These are phyloP conservation scores for Drosophila niveifrons DNA, from an alignment of 2,888 invertebrate species.

Conservation along the genomic window DNA sequence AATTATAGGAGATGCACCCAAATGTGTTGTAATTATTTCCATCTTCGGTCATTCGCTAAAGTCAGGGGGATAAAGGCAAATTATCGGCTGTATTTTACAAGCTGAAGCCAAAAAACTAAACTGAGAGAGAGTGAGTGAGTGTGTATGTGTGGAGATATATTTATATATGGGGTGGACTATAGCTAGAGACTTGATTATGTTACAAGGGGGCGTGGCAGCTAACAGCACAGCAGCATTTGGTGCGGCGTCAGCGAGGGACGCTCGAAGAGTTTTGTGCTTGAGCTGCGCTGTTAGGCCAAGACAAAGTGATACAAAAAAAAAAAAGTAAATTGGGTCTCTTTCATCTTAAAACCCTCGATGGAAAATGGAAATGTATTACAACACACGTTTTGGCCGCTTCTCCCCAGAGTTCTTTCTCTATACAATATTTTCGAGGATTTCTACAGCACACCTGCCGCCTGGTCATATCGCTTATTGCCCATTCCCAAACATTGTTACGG, in stretches of 20 bases:
- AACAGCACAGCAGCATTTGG: constrained; percentile 39
- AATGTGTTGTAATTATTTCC: constrained; percentile 86
- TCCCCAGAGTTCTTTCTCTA: constrained; percentile 85
- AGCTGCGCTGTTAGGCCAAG: constrained; percentile 43
- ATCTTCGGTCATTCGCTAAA: constrained; percentile 68
- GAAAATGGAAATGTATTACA: constrained; percentile 85
- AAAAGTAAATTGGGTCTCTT: constrained; percentile 1
- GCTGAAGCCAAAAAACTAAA: constrained; percentile 61
- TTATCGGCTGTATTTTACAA: constrained; percentile 76
- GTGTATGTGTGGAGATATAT: constrained; percentile 34
- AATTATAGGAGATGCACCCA: constrained; percentile 85
- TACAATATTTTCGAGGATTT: constrained; percentile 86
- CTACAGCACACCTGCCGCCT: constrained; percentile 88
- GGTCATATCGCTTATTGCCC: constrained; percentile 91
- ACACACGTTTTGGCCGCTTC: constrained; percentile 85
- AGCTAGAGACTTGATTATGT: constrained; percentile 46
- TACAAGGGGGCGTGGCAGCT: constrained; percentile 44
- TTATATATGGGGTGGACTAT: constrained; percentile 50
- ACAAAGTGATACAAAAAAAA: constrained; percentile 11
- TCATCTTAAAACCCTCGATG: constrained; percentile 52
- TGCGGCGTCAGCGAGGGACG: constrained; percentile 45
- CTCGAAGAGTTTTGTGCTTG: constrained; percentile 30
- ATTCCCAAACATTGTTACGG: constrained; percentile 87
- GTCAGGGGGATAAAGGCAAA: constrained; percentile 63
- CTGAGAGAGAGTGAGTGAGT: constrained; percentile 22